Percentiles rank a stretch among this genome's conserved stretches.
phyloP scores from a whole-genome alignment of 2,797 vertebrate species.

The Chanos chanos region DNA sequence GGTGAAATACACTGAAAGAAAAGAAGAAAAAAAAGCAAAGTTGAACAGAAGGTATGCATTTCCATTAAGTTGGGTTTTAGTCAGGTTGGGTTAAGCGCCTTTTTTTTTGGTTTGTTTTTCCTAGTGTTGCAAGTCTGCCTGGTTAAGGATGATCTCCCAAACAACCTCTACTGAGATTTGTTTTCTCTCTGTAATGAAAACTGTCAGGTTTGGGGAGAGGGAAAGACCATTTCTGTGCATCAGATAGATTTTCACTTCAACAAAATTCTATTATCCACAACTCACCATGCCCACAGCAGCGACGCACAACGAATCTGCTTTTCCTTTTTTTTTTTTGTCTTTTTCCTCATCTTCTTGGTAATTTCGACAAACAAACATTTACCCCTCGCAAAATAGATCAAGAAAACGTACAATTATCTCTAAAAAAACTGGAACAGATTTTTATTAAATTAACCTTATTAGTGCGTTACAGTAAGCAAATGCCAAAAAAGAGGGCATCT shows the following conservation, averaged over 20 bases:
- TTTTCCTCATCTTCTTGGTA: constrained; percentile 49
- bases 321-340: too few relatives aligned
- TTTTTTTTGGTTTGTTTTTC: constrained; percentile 21
- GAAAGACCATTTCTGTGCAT: constrained; percentile 41
- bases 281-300: constrained; percentile 50
- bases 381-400: constrained; percentile 77
- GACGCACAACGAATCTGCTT: constrained; percentile 8
- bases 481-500: constrained; percentile 94
- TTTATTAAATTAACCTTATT: constrained; percentile 99
- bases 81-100: background rate
- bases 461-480: constrained; percentile 99
- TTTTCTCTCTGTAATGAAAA: constrained; percentile 46
- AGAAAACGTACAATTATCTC: constrained; percentile 98
- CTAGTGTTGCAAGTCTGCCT: constrained; percentile 21
- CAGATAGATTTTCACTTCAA: constrained; percentile 63
- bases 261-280: constrained; percentile 65
- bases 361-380: constrained; percentile 80
- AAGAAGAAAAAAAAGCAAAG: constrained; percentile 29
- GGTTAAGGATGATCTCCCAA: constrained; percentile 32
- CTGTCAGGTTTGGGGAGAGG: constrained; percentile 26
- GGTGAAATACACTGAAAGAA: constrained; percentile 39
- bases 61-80: background rate
- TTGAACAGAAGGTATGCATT: background rate
- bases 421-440: constrained; percentile 98
- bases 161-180: constrained; percentile 41